Conservation (phyloP, 2,888 invertebrate species). For the Brachyptera putata region DNA sequence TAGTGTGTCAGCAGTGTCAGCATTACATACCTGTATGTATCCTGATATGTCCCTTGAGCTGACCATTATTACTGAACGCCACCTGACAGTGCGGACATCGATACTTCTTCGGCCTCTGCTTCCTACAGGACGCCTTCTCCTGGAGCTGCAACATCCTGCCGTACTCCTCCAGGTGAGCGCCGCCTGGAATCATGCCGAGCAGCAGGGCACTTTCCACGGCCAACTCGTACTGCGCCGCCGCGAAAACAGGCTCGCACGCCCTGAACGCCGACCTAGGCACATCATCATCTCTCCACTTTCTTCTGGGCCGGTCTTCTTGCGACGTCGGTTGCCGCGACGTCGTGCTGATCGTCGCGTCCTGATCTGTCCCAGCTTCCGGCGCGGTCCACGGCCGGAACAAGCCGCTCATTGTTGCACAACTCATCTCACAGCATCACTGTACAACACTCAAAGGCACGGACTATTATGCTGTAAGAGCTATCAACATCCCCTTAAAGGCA, state of each 20-base stretch:
- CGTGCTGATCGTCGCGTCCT: conserved; percentile 26
- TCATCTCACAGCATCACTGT: neutral
- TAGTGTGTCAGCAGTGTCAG: too few species aligned
- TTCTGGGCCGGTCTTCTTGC: neutral
- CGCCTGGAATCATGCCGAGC: conserved; percentile 8
- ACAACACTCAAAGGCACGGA: neutral
- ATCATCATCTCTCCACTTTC: too few species aligned
- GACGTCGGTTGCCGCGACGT: conserved; percentile 15
- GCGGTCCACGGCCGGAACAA: conserved; percentile 31
- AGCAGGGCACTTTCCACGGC: conserved; percentile 20
- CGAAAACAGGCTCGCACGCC: too few species aligned
- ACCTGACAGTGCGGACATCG: conserved; percentile 72
- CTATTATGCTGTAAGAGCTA: too few species aligned
- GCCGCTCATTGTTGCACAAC: conserved; percentile 11
- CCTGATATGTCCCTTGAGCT: conserved; percentile 84
- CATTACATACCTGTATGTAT: conserved; percentile 73
- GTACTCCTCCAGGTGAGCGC: conserved; percentile 24
- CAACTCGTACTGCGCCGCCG: conserved; percentile 7
- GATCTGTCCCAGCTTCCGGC: neutral
- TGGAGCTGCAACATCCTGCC: conserved; percentile 22
- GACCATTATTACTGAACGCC: conserved; percentile 91
- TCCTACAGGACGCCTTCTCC: conserved; percentile 21
- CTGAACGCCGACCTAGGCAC: too few species aligned
- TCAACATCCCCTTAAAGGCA: too few species aligned
- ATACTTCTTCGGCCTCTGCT: conserved; percentile 44